Evolutionary conservation across 1,140 invertebrate genomes (phyloP).

Genomic region (Trissolcus basalis): DNA sequence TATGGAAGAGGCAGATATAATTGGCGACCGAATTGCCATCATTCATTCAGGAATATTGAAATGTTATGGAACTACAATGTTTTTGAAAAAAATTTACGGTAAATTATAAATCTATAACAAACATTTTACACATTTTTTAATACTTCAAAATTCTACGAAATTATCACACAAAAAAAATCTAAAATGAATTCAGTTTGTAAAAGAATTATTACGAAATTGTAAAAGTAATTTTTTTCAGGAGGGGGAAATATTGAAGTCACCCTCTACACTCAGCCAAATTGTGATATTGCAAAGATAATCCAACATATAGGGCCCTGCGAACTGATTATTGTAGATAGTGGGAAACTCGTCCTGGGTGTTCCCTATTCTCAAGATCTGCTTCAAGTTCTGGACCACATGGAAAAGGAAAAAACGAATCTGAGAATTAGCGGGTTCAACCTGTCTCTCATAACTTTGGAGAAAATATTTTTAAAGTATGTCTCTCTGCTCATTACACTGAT

Average conservation of each 20-base stretch:
- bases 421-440: slow-evolving; percentile 86
- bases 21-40: slow-evolving; percentile 95
- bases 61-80: slow-evolving; percentile 90
- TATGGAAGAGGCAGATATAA: slow-evolving; percentile 97
- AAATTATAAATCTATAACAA: slow-evolving; percentile 23
- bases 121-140: no score
- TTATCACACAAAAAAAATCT: no score
- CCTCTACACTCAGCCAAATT: slow-evolving; percentile 66
- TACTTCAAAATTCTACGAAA: no score
- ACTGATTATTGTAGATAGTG: slow-evolving; percentile 62
- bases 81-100: slow-evolving; percentile 91
- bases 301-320: slow-evolving; percentile 60
- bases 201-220: no score
- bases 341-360: slow-evolving; percentile 72
- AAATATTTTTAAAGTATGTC: slow-evolving; percentile 90
- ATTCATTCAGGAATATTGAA: slow-evolving; percentile 88
- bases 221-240: slow-evolving; percentile 45
- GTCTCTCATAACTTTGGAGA: slow-evolving; percentile 88
- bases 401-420: slow-evolving; percentile 78
- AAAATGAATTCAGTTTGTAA: no score
- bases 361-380: slow-evolving; percentile 77
- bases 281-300: slow-evolving; percentile 58
- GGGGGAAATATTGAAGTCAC: slow-evolving; percentile 73
- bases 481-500: no score
- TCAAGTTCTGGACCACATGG: slow-evolving; percentile 81